Base-by-base conservation (phyloP, 2,797 vertebrate genomes). In the Sciurus carolinensis region DNA sequence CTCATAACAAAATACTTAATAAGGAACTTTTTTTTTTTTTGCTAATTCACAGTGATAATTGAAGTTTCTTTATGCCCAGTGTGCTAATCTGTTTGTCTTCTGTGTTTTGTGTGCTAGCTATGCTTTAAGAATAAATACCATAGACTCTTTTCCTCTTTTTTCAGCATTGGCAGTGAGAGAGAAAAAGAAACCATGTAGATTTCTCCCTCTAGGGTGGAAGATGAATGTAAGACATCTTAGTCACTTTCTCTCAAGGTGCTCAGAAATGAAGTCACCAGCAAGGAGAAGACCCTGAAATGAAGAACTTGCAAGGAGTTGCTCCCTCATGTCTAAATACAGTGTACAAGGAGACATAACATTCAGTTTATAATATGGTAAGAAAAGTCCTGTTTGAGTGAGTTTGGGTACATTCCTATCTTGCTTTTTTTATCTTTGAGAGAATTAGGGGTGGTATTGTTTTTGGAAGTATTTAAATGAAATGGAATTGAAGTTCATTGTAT, bases 31-130 rank as follows among this genome's bases (percentile, higher is more conserved):
- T 85, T 77, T 44, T 62, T 6, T 47, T 83, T 54, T 69, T n/a
- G 28, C 28, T 89, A 87, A 84, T 77, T 76, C 71, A 80, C 30
- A 69, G 11, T 87, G 71, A 94, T 33, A 28, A 22, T 75, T 92
- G 22, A 10, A 71, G 14, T 39, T 57, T 82, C 18, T 79, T 79
- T 90, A 18, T 57, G 28, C 9, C 18, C 12, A 75, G 44, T 17
- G 1, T 92, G 28, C 42, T 72, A 7, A 67, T 72, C 6, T 39
- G 75, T 79, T 82, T 52, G 52, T 30, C 11, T 0, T 44, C 8
- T 54, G 7, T 42, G 28, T 59, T 87, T 8, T 5, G 17, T 44
- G 44, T 83, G 67, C 24, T 86, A 75, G 20, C 17, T 54, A 11
- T 67, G 36, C 12, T 71, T 73, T 87, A 80, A 80, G 17, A 92